Evolutionary conservation across 2,888 invertebrate genomes (phyloP).

Genomic region (Drosophila anceps): DNA sequence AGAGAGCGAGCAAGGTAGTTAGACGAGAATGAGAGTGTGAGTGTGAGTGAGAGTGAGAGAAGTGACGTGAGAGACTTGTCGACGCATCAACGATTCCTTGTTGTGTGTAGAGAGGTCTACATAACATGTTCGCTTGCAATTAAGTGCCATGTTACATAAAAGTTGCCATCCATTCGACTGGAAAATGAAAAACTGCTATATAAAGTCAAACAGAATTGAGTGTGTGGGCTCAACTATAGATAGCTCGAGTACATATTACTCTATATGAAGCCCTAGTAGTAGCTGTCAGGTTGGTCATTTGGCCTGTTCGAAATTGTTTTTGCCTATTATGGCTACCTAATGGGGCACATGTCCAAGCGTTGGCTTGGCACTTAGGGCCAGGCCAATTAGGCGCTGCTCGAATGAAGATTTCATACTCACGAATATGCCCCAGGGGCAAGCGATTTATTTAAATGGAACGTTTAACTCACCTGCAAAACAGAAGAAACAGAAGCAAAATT

Average conservation of each 20-base stretch:
- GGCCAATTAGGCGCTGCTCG: slow-evolving; percentile 54
- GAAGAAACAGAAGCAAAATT: slow-evolving; percentile 62
- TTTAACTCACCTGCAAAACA: slow-evolving; percentile 72
- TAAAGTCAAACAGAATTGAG: slow-evolving; percentile 29
- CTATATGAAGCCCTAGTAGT: slow-evolving; percentile 32
- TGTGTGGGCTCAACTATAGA: slow-evolving; percentile 30
- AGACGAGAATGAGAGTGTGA: background rate
- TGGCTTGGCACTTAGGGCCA: slow-evolving; percentile 32
- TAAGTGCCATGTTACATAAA: slow-evolving; percentile 61
- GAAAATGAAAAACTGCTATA: slow-evolving; percentile 55
- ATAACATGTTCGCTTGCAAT: slow-evolving; percentile 39
- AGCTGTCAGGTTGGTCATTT: slow-evolving; percentile 19
- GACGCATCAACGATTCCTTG: slow-evolving; percentile 60
- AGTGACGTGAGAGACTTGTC: slow-evolving; percentile 36
- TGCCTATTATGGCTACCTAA: slow-evolving; percentile 40
- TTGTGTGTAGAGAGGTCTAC: slow-evolving; percentile 15
- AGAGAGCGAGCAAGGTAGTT: background rate
- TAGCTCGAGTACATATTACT: slow-evolving; percentile 8
- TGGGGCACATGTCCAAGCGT: slow-evolving; percentile 38
- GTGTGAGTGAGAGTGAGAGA: slow-evolving; percentile 5
- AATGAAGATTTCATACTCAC: slow-evolving; percentile 67
- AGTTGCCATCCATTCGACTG: slow-evolving; percentile 65
- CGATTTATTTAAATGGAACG: slow-evolving; percentile 52
- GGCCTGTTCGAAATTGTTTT: slow-evolving; percentile 24
- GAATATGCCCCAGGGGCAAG: slow-evolving; percentile 58